phyloP scores from a whole-genome alignment of 2,113 vertebrate genomes.

The Cyphomyrus discorhynchus region DNA sequence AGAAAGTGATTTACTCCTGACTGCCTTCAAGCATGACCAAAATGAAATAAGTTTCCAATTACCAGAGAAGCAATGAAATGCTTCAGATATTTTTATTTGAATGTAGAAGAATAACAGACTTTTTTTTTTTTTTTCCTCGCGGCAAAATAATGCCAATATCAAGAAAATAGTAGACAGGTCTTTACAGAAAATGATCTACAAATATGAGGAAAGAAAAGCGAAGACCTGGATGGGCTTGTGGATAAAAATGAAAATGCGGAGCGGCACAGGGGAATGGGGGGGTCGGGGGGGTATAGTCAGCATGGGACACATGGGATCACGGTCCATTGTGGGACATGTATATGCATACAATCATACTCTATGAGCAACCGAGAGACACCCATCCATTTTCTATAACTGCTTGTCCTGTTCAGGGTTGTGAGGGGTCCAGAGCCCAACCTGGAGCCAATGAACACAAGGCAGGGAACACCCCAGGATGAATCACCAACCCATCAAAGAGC shows the following conservation, averaged over 20 bases:
- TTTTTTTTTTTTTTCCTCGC: not conserved
- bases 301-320: not conserved
- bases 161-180: not conserved
- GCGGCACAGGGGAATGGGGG: not conserved
- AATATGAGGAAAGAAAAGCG: not conserved
- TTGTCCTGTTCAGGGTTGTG: not conserved
- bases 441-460: not conserved
- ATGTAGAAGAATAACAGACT: not conserved
- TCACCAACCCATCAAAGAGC: not conserved
- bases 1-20: not conserved
- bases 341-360: not conserved
- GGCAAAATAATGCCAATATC: not conserved
- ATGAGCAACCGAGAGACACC: not conserved
- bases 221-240: not conserved
- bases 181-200: not conserved
- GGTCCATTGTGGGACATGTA: not conserved
- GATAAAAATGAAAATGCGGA: not conserved
- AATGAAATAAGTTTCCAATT: not conserved
- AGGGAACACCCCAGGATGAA: not conserved
- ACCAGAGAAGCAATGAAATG: not conserved
- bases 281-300: not conserved
- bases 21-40: not conserved
- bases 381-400: not conserved
- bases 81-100: conserved; percentile 14
- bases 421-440: not conserved